Base-by-base conservation (phyloP, 1,140 invertebrate genomes). In the Dufourea novaeangliae region DNA sequence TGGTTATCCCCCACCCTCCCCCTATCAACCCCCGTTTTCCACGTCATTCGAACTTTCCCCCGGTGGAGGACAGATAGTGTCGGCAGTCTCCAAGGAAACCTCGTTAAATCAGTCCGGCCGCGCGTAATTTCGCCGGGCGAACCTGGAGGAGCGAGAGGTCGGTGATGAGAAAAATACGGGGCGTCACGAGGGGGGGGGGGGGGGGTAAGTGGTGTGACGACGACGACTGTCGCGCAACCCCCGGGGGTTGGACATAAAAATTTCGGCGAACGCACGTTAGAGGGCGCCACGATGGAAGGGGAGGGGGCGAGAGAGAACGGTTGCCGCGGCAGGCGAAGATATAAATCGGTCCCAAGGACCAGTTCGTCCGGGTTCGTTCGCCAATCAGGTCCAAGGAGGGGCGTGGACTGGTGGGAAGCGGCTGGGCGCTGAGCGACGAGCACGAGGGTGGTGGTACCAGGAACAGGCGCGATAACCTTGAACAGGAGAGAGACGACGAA, bases 341-440 rank as follows among this genome's bases (percentile, higher is more conserved):
- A 88, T 88, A 88, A 88, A 88, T 88, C 87, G 87, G 85, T 87
- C 79, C 80, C 75, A 74, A 77, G 79, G 78, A 80, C 56, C 69
- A 32, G 74, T 56, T 59, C 61, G 63, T 20, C n/a, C 64, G 52
- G 52, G 63, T 29, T 25, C 29, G 64, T 29, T 39, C 64, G 52
- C 73, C 73, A 76, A 76, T 76, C 73, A 29, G 73, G 25, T 27
- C 22, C 17, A 2, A 6, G 78, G 52, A 52, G 72, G 52, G 82
- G 82, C 77, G 78, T 79, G 73, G 78, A 73, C 79, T 59, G 52
- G 63, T 56, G 50, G 73, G 72, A 79, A 76, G 66, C 77, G 27
- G 52, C 67, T 25, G 54, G 39, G 7, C 6, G 64, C 3, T 2
- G 72, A 37, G 52, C 57, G 44, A 73, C 37, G 6, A 20, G 8